Base-by-base conservation (phyloP, 2,113 vertebrate genomes). In the Oreochromis spilurus region DNA sequence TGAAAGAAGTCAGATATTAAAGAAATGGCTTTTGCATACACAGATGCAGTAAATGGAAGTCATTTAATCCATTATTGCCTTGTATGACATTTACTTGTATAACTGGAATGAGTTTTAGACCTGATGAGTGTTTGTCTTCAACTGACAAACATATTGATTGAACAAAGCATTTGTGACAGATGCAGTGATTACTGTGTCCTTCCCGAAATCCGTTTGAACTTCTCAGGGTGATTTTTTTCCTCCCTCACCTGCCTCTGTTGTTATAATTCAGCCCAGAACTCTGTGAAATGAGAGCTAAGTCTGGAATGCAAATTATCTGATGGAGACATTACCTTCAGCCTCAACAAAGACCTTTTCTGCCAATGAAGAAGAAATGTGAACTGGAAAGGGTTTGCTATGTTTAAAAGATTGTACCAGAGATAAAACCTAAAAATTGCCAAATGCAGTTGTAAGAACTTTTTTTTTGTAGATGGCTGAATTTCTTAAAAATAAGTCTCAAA, bases 181-280 rank as follows among this genome's bases (percentile, higher is more conserved):
- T 34, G 80, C 62, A 81, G 54, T 57, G 80, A 83, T 87, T 31
- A 14, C n/a, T 7, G 16, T 43, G 83, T 87, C 83, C 82, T 85
- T 88, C 81, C 75, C 16, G 0, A 17, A 77, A 77, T 77, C 70
- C 4, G 2, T 79, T 58, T 65, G 16, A 77, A 81, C 54, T 40
- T 77, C 45, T 36, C 57, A 2, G 79, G 13, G n/a, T 83, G 89
- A 26, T 4, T 65, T 19, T 81, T 54, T 75, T 2, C 16, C 84
- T 91, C 81, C 50, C 81, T 79, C 87, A 86, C 87, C 84, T 86
- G 84, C 52, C 40, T 67, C 62, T 52, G 29, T 34, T 65, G 83
- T 86, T 79, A 75, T 65, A 48, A 50, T 85, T 72, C 24, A 85
- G 14, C 83, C 40, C 83, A 17, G 62, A 85, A 48, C 80, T 83